A percentile compares a stretch with the other conserved stretches of the same genome.
phyloP scores from a whole-genome alignment of 2,888 invertebrate species.

The Drosophila subquinaria region DNA sequence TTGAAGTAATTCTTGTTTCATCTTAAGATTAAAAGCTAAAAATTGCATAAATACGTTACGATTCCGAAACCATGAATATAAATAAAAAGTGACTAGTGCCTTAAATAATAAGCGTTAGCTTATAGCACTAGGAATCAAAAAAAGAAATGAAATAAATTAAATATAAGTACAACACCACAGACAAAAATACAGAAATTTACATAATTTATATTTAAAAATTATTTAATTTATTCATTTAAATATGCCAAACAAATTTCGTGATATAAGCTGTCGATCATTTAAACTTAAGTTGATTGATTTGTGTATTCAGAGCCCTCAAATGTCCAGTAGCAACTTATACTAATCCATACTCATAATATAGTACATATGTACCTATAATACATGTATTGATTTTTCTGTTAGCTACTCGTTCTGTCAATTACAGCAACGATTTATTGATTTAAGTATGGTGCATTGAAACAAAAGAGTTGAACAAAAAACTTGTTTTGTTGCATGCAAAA shows the following conservation, averaged over 20 bases:
- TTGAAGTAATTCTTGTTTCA: no score
- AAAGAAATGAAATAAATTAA: no score
- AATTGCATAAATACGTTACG: no score
- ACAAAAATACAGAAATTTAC: no score
- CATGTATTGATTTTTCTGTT: conserved; percentile 2
- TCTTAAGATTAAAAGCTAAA: no score
- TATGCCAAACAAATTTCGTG: not conserved
- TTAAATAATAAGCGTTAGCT: no score
- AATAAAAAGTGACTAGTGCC: no score
- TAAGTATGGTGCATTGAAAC: conserved; percentile 45
- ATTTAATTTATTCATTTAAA: not conserved
- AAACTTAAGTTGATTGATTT: not conserved
- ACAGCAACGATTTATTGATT: conserved; percentile 46
- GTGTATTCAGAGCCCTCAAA: conserved; percentile 5
- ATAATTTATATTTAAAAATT: no score
- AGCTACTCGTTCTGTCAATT: conserved; percentile 25
- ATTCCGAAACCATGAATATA: no score
- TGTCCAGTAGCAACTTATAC: not conserved
- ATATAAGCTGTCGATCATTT: not conserved
- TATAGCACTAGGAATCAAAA: no score
- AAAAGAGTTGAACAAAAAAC: conserved; percentile 69
- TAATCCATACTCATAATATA: not conserved
- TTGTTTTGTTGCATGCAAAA: conserved; percentile 62
- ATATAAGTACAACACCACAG: no score
- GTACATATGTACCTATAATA: not conserved